These are phyloP conservation scores for Zalophus californianus DNA, from an alignment of 2,797 vertebrate species.

Conservation along the genomic window DNA sequence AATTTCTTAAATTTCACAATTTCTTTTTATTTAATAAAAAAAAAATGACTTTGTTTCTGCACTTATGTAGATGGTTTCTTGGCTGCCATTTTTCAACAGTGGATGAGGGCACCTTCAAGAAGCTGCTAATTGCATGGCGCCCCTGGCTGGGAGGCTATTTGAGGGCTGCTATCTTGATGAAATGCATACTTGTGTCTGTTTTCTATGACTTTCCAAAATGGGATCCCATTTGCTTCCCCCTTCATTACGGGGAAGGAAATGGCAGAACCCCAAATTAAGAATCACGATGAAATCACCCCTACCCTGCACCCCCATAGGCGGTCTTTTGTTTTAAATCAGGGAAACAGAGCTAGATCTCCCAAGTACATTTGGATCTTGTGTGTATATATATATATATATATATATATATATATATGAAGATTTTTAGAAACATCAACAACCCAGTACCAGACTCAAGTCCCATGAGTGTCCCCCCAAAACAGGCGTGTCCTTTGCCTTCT, in stretches of 20 bases:
- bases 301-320: not conserved
- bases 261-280: constrained; percentile 56
- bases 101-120: constrained; percentile 23
- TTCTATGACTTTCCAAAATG: constrained; percentile 80
- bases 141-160: constrained; percentile 64
- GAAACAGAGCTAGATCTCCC: constrained; percentile 21
- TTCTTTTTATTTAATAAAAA: not conserved
- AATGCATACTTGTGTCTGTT: constrained; percentile 76
- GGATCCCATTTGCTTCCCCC: constrained; percentile 77
- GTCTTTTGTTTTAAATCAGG: constrained; percentile 24
- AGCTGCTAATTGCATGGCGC: constrained; percentile 26
- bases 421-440: constrained; percentile 22
- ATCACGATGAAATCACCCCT: not conserved
- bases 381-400: not conserved
- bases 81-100: not conserved
- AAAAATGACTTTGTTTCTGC: not conserved
- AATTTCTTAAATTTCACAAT: not conserved
- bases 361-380: not conserved
- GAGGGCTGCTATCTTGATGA: constrained; percentile 52
- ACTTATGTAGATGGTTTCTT: not conserved
- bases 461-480: not conserved
- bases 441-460: not conserved
- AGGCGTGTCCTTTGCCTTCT: not conserved
- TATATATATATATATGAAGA: not conserved
- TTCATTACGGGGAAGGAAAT: constrained; percentile 53